phyloP scores from a whole-genome alignment of 2,888 invertebrate species.

The Neoascia interrupta region DNA sequence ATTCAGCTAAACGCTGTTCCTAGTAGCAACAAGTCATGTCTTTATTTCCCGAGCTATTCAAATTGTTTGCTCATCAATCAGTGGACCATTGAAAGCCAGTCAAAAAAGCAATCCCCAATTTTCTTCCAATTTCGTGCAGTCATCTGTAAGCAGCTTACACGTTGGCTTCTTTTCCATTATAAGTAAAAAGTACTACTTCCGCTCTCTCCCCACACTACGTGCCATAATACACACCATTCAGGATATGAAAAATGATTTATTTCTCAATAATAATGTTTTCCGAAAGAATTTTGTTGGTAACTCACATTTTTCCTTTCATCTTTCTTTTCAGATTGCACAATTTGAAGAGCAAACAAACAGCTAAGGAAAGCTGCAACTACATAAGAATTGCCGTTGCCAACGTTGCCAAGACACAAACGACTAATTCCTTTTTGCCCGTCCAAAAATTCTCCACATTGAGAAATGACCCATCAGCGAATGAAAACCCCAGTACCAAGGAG shows the following conservation, averaged over 20 bases:
- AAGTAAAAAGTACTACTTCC: no score
- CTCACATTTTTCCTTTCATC: slow-evolving; percentile 33
- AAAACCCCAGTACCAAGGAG: slow-evolving; percentile 61
- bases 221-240: no score
- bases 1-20: no score
- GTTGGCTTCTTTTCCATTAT: no score
- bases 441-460: slow-evolving; percentile 46
- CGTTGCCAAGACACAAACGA: slow-evolving; percentile 10
- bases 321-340: slow-evolving; percentile 48
- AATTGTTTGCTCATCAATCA: no score
- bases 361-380: no score
- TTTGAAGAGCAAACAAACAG: background rate
- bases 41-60: no score
- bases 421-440: slow-evolving; percentile 53
- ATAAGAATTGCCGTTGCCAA: no score
- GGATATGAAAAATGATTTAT: slow-evolving; percentile 35
- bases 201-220: no score
- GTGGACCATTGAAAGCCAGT: background rate
- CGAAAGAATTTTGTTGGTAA: no score
- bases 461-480: slow-evolving; percentile 61
- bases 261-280: slow-evolving; percentile 5
- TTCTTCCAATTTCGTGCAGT: background rate
- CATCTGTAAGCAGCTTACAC: background rate
- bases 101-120: background rate
- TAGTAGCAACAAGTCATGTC: no score